Evolutionary conservation across 2,797 vertebrate species (phyloP).

Genomic region (Lycodopsis pacificus): DNA sequence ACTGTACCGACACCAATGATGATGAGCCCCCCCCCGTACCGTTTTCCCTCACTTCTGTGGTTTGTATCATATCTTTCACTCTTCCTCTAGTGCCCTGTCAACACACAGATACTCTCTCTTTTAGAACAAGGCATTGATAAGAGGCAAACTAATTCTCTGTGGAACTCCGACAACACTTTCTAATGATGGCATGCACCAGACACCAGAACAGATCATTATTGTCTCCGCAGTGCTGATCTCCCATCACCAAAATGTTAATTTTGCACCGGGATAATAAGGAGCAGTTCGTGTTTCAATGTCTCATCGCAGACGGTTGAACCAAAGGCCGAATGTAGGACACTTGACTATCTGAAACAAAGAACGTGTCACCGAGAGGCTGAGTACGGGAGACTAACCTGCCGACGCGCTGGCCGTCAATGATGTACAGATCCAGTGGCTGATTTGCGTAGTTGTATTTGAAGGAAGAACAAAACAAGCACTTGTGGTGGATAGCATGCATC

Average conservation of each 20-base stretch:
- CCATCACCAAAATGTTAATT: constrained; percentile 42
- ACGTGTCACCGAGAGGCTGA: background rate
- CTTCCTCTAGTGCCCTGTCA: constrained; percentile 41
- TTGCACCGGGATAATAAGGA: constrained; percentile 6
- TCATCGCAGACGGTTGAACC: constrained; percentile 12
- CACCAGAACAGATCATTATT: constrained; percentile 46
- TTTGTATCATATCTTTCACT: constrained; percentile 49
- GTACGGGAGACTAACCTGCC: background rate
- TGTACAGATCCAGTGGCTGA: background rate
- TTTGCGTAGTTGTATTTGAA: background rate
- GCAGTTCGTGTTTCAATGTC: background rate
- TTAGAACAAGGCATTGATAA: constrained; percentile 57
- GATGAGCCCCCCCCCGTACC: constrained; percentile 14
- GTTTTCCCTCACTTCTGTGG: constrained; percentile 12
- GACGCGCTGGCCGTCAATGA: background rate
- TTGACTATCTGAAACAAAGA: background rate
- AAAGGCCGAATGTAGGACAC: background rate
- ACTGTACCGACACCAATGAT: constrained; percentile 52
- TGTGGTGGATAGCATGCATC: background rate
- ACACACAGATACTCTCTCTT: constrained; percentile 27
- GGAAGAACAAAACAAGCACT: background rate
- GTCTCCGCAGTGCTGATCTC: constrained; percentile 25
- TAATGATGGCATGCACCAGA: constrained; percentile 53
- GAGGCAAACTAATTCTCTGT: constrained; percentile 38
- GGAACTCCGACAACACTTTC: constrained; percentile 27